phyloP scores from a whole-genome alignment of 2,888 invertebrate species.

The Copidosoma aretas region DNA sequence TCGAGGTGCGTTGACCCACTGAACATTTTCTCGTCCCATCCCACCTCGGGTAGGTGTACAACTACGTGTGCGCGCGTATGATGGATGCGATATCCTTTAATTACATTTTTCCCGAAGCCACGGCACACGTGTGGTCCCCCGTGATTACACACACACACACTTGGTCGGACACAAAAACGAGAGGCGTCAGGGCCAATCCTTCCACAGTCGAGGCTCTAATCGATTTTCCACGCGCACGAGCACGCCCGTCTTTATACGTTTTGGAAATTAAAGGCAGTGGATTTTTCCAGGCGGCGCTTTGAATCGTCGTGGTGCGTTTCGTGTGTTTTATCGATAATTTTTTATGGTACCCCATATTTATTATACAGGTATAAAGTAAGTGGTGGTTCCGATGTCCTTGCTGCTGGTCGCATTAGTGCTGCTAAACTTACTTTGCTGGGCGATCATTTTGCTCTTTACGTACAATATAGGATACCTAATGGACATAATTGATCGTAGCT shows the following conservation, averaged over 20 bases:
- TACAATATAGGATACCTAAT: too few species aligned
- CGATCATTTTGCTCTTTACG: too few species aligned
- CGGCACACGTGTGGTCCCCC: not conserved
- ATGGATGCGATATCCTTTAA: conserved; percentile 7
- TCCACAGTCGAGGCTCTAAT: not conserved
- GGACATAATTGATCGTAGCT: too few species aligned
- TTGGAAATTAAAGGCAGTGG: not conserved
- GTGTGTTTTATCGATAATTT: not conserved
- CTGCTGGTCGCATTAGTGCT: not conserved
- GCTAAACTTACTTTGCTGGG: not conserved
- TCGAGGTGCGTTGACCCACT: conserved; percentile 21
- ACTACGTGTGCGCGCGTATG: too few species aligned
- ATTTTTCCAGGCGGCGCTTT: not conserved
- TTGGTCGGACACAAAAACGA: not conserved
- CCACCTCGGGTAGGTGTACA: not conserved
- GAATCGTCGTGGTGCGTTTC: not conserved
- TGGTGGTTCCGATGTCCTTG: too few species aligned
- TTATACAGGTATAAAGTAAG: too few species aligned
- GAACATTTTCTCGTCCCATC: not conserved
- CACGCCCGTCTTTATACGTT: not conserved
- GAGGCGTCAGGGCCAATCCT: not conserved
- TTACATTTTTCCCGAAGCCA: conserved; percentile 12
- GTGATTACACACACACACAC: not conserved
- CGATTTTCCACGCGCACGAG: not conserved
- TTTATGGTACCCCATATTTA: not conserved